Evolutionary conservation across 2,113 vertebrate species (phyloP).

Genomic region (Morone saxatilis): DNA sequence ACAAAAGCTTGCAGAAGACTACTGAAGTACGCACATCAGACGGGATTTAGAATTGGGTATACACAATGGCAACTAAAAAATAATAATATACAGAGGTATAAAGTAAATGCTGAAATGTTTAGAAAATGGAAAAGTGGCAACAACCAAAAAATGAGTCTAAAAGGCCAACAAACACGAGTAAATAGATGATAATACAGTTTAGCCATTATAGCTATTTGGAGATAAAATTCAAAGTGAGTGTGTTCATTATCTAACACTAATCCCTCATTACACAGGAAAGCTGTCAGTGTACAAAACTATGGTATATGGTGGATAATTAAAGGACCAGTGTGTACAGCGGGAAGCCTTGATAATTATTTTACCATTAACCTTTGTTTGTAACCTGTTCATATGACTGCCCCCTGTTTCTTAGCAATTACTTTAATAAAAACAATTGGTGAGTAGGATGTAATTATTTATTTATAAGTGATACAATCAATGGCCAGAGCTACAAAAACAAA

Average conservation of each 20-base stretch:
- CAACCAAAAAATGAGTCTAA: no score
- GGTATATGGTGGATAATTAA: background rate
- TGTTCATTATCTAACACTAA: background rate
- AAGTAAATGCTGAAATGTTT: no score
- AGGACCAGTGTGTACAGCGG: background rate
- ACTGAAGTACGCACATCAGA: no score
- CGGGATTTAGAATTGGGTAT: no score
- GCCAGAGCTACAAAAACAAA: background rate
- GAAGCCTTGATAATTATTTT: background rate
- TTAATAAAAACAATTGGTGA: background rate
- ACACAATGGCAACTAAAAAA: no score
- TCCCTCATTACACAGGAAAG: background rate
- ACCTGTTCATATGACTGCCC: background rate
- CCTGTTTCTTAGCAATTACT: background rate
- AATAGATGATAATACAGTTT: background rate
- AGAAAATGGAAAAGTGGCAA: background rate
- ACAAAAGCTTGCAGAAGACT: no score
- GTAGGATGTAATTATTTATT: background rate
- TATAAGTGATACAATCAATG: background rate
- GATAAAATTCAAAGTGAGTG: background rate
- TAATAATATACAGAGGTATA: no score
- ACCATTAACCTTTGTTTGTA: background rate
- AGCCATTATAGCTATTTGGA: background rate
- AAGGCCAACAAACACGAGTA: background rate
- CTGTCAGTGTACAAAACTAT: background rate